Base-by-base conservation (phyloP, 2,888 invertebrate genomes). In the Dyspetes luteomarginatus region DNA sequence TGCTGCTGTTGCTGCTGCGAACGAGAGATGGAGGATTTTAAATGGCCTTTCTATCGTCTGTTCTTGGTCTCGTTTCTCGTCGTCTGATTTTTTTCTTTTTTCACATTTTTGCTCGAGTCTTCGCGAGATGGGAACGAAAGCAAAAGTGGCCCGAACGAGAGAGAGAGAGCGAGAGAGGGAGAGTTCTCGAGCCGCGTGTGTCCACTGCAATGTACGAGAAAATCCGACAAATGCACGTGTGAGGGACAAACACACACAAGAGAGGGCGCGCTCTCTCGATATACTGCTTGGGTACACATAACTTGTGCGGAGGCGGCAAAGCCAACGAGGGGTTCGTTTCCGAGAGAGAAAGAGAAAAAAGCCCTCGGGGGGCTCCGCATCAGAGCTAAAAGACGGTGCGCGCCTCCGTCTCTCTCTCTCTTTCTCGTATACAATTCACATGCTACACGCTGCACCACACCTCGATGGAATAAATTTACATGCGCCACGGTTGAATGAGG, bases 381-480 rank as follows among this genome's bases (percentile, higher is more conserved):
- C 55, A 50, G 17, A 19, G 28, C n/a, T 17, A 48, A 15, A 48
- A 45, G 5, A 56, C 43, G 24, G 69, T 58, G 69, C 41, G 69
- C 60, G 28, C 15, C 50, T 19, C 50, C 19, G 3, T 19, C 22
- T 15, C 50, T 43, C 43, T 43, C 45, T 45, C 52, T 69, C 56
- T 28, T 36, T 78, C 78, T 68, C 78, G 76, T 73, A 73, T 64
- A 81, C 83, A 86, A 88, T 87, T 83, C 88, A 86, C 85, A 82
- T 81, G 82, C 69, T 83, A 87, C 86, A 85, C 78, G 85, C 85
- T 82, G 85, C 85, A 88, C 87, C 89, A 88, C 90, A 88, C 90
- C 90, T 90, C 87, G 82, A 81, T 83, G 84, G 89, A 90, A 90
- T 90, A 90, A 90, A 90, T 90, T 90, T 90, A 88, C 90, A 90